These are phyloP conservation scores for Philopedon plagiatum DNA, from an alignment of 2,888 invertebrate species.

Conservation along the genomic window DNA sequence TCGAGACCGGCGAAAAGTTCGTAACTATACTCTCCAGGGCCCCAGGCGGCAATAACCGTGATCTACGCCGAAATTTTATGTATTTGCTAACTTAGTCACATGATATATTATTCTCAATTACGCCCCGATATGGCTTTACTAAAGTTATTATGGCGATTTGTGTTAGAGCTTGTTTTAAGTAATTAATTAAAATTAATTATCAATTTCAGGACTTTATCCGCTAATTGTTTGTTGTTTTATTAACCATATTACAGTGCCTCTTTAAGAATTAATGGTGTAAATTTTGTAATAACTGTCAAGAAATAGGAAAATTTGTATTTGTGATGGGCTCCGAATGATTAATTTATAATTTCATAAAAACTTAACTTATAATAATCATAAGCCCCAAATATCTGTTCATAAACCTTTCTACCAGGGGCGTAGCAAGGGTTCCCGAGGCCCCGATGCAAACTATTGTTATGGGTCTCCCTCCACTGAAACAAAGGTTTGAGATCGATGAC, in stretches of 20 bases:
- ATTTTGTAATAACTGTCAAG: not conserved
- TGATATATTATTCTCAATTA: slow-evolving; percentile 59
- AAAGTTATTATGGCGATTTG: slow-evolving; percentile 28
- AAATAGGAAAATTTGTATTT: too few relatives aligned
- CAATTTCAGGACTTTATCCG: slow-evolving; percentile 17
- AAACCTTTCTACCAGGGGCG: too few relatives aligned
- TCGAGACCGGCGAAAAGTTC: slow-evolving; percentile 44
- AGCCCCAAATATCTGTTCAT: too few relatives aligned
- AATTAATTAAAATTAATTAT: slow-evolving; percentile 38
- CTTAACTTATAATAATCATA: too few relatives aligned
- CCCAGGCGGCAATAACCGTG: slow-evolving; percentile 63
- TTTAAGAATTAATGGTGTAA: not conserved
- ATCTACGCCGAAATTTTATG: slow-evolving; percentile 65
- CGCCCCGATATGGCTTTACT: slow-evolving; percentile 53
- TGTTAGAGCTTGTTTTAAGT: slow-evolving; percentile 30
- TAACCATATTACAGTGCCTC: slow-evolving; percentile 13
- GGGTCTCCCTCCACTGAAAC: too few relatives aligned
- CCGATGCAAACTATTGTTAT: too few relatives aligned
- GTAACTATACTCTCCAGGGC: slow-evolving; percentile 54
- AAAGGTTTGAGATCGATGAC: too few relatives aligned
- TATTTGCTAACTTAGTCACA: slow-evolving; percentile 59
- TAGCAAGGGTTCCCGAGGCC: too few relatives aligned
- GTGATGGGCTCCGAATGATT: too few relatives aligned
- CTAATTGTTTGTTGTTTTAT: slow-evolving; percentile 31
- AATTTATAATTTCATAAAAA: too few relatives aligned